Evolutionary conservation across 2,888 invertebrate genomes (phyloP).

Genomic region (Drosophila seclusa): DNA sequence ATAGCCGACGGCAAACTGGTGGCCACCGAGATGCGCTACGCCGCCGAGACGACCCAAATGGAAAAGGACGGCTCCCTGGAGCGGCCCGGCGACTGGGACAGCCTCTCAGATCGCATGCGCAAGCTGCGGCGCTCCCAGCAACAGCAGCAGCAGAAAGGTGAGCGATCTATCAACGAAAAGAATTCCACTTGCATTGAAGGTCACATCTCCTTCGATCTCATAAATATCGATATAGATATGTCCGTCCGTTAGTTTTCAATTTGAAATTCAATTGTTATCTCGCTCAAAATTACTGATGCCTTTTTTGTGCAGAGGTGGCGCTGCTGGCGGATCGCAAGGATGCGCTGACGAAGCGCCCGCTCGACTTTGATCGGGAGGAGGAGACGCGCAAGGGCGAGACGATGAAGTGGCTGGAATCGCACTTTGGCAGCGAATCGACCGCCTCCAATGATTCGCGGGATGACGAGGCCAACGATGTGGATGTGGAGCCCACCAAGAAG

Average conservation of each 20-base stretch:
- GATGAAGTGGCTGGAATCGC: slow-evolving; percentile 95
- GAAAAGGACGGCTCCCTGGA: slow-evolving; percentile 89
- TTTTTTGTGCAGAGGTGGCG: slow-evolving; percentile 76
- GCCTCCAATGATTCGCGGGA: slow-evolving; percentile 88
- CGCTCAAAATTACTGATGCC: neutral
- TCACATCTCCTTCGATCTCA: neutral
- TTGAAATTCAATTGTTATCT: neutral
- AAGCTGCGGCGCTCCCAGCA: slow-evolving; percentile 87
- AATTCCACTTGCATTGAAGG: neutral
- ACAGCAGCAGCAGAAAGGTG: slow-evolving; percentile 86
- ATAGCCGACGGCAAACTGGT: slow-evolving; percentile 92
- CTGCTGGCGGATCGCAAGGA: slow-evolving; percentile 90
- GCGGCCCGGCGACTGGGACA: slow-evolving; percentile 90
- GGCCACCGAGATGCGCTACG: slow-evolving; percentile 92
- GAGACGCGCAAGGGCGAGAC: slow-evolving; percentile 95
- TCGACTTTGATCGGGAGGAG: slow-evolving; percentile 95
- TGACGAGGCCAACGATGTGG: slow-evolving; percentile 85
- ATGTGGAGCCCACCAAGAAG: slow-evolving; percentile 88
- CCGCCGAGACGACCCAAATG: slow-evolving; percentile 93
- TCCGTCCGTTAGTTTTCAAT: neutral
- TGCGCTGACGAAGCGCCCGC: slow-evolving; percentile 91
- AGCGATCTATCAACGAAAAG: slow-evolving; percentile 1
- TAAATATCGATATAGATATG: neutral
- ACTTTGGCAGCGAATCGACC: slow-evolving; percentile 94
- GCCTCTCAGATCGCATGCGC: slow-evolving; percentile 91